Evolutionary conservation across 1,140 invertebrate genomes (phyloP).

Genomic region (Patella vulgata): DNA sequence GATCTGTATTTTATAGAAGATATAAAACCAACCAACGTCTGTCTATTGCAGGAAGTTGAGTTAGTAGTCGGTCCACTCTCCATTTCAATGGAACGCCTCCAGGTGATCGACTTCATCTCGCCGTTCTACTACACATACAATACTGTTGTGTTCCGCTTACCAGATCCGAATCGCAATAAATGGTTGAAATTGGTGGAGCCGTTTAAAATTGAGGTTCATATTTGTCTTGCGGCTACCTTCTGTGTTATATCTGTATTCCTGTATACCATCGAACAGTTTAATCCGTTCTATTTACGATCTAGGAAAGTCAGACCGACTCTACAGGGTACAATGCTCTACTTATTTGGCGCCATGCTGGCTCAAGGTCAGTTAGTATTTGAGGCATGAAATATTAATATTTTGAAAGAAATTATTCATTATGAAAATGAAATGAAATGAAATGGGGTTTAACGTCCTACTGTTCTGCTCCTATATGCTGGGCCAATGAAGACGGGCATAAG

Average conservation of each 20-base stretch:
- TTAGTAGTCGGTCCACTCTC: constrained; percentile 6
- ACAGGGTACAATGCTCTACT: constrained; percentile 4
- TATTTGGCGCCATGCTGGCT: constrained; percentile 7
- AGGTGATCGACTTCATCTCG: constrained; percentile 12
- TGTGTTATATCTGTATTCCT: constrained; percentile 1
- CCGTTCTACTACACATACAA: constrained; percentile 15
- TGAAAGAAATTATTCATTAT: too few species aligned
- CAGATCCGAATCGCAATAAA: constrained; percentile 6
- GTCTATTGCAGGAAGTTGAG: constrained; percentile 7
- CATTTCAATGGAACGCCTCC: constrained; percentile 1
- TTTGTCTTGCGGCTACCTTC: constrained; percentile 1
- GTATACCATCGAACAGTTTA: not conserved
- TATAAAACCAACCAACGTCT: too few species aligned
- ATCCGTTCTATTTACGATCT: too few species aligned
- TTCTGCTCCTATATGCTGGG: too few species aligned
- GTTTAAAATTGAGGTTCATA: constrained; percentile 4
- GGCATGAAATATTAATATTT: too few species aligned
- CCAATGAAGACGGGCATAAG: too few species aligned
- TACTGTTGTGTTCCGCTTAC: constrained; percentile 4
- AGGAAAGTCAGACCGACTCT: not conserved
- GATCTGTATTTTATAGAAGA: too few species aligned
- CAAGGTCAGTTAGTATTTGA: too few species aligned
- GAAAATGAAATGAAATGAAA: too few species aligned
- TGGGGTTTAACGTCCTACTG: too few species aligned
- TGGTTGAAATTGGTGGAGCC: constrained; percentile 9